Evolutionary conservation across 2,113 vertebrate species (phyloP), one percentile per base, ranked within the genome.

Genomic region (Dromaius novaehollandiae): DNA sequence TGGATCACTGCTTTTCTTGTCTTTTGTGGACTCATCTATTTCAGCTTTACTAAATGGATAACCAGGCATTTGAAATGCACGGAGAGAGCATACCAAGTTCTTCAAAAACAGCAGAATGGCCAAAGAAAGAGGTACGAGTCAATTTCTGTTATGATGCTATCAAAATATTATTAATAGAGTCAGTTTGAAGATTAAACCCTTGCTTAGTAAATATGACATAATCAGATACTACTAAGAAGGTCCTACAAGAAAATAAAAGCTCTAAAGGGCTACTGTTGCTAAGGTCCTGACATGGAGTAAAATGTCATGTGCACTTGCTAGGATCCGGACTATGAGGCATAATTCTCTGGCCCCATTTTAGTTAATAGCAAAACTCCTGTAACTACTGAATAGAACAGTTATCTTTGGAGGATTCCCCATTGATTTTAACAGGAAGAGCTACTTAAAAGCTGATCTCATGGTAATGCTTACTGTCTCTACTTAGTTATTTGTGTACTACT

Each of bases 51-150:
- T 55, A 44, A 73, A 97, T 97, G 97, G 96, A 98, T 60, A 98
- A 97, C 55, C n/a, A 64, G 20, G 98, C 91, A 3, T 98, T 98
- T 81, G 98, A 98, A 55, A 89, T 97, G 85, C 82, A 95, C 0
- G 96, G 96, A 93, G 95, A 94, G 22, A 82, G 3, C 26, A 2
- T 69, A 3, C 66, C 16, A 18, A 82, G 30, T 13, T 20, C 25
- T 46, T 56, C 64, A 3, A 40, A 58, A 70, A 40, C 9, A 42
- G 30, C 53, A 44, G 84, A 97, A 42, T 86, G 80, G 82, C 58
- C 36, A 5, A 87, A 65, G n/a, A 48, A 64, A 64, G 73, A 91
- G 80, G 74, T 65, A 60, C 56, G 11, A 5, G 58, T 69, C 36
- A 14, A 60, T 79, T 90, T 30, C 26, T 70, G 32, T 69, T 42